Percentiles rank a stretch among this genome's conserved stretches.
Conservation (phyloP, 2,797 vertebrate species). For the Myoxocephalus aenaeus region DNA sequence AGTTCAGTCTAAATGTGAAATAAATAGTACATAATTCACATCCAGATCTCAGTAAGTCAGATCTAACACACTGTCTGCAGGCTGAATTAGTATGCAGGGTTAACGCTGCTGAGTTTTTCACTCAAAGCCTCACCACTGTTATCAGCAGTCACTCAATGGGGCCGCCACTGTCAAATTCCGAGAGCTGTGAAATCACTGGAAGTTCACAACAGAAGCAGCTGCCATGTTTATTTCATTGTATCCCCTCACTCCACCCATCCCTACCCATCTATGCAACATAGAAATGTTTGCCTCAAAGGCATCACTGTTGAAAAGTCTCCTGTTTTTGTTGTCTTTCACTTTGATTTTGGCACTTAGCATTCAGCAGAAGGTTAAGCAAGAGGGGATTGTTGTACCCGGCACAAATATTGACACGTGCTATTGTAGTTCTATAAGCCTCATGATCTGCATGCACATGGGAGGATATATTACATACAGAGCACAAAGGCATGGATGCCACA, state of each 20-base stretch:
- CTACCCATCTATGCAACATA: slow-evolving; percentile 62
- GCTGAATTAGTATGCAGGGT: slow-evolving; percentile 76
- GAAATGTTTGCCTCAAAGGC: slow-evolving; percentile 75
- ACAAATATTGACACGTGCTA: slow-evolving; percentile 73
- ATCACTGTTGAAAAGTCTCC: slow-evolving; percentile 62
- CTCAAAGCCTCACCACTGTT: slow-evolving; percentile 61
- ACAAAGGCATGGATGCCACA: slow-evolving; percentile 37
- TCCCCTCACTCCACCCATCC: slow-evolving; percentile 60
- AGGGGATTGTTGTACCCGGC: slow-evolving; percentile 66
- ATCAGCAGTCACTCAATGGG: slow-evolving; percentile 79
- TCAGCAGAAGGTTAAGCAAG: slow-evolving; percentile 60
- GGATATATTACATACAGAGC: slow-evolving; percentile 50
- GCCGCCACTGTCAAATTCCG: slow-evolving; percentile 75
- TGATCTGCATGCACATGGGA: slow-evolving; percentile 64
- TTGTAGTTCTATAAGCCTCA: slow-evolving; percentile 61
- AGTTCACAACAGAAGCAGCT: slow-evolving; percentile 75
- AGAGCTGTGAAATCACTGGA: slow-evolving; percentile 77
- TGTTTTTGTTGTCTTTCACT: slow-evolving; percentile 66
- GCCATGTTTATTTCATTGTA: slow-evolving; percentile 80
- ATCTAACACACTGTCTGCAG: slow-evolving; percentile 47
- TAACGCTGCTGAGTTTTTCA: slow-evolving; percentile 62
- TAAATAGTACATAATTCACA: slow-evolving; percentile 18
- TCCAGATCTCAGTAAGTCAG: slow-evolving; percentile 5
- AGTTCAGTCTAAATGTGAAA: slow-evolving; percentile 1
- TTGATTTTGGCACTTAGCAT: slow-evolving; percentile 68